These are phyloP conservation scores for Argya squamiceps DNA, from an alignment of 2,797 vertebrate genomes.

Conservation along the genomic window DNA sequence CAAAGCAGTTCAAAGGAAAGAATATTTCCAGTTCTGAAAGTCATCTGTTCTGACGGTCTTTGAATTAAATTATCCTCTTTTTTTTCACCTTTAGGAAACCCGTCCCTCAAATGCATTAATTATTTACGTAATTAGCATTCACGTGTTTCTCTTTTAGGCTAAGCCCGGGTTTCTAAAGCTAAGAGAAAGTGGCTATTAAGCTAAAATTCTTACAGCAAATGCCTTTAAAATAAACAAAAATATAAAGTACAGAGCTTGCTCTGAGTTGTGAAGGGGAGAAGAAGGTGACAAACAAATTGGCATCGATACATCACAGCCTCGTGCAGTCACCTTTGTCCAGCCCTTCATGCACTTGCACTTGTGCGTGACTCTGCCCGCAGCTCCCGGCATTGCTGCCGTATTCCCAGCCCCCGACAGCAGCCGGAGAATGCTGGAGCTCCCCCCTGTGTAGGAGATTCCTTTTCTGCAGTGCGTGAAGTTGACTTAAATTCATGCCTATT, in stretches of 20 bases:
- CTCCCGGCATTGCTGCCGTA: background rate
- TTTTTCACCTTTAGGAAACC: background rate
- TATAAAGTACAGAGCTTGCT: background rate
- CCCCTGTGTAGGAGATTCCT: constrained; percentile 29
- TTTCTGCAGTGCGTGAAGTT: background rate
- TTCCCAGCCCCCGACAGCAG: background rate
- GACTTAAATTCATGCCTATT: background rate
- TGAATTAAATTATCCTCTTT: background rate
- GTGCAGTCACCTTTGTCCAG: background rate
- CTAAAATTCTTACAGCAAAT: background rate
- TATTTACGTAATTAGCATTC: constrained; percentile 5
- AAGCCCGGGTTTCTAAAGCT: background rate
- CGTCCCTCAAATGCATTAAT: background rate
- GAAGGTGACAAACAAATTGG: background rate
- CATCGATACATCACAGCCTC: background rate
- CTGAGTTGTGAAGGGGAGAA: background rate
- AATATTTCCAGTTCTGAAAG: constrained; percentile 15
- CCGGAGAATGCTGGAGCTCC: constrained; percentile 60
- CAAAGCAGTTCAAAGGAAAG: constrained; percentile 39
- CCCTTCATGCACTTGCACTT: background rate
- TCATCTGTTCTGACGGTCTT: background rate
- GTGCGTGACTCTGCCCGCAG: background rate
- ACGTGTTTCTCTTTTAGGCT: background rate
- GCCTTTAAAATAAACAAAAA: background rate
- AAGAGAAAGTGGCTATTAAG: background rate